Base-by-base conservation (phyloP, 2,797 vertebrate species). In the Morus bassanus region DNA sequence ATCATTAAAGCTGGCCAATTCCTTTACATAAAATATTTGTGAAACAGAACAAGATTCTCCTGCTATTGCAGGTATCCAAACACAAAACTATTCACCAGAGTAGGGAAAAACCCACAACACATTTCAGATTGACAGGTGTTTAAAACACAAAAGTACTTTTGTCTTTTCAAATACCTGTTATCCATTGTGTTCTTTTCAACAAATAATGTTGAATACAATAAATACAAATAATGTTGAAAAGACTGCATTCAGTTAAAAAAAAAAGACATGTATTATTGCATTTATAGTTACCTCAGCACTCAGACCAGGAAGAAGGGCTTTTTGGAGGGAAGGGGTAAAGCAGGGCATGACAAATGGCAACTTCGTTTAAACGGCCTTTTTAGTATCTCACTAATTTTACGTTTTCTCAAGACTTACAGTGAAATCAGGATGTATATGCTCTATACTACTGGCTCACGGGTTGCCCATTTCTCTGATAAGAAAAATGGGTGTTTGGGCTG, bases 181-280 rank as follows among this genome's bases (percentile, higher is more conserved):
- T 43, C 18, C 10, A 16, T 19, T 46, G 19, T 25, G 27, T 31
- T 93, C 54, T 84, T 94, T 80, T 88, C 81, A 93, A 89, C 56
- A 82, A 77, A 37, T 28, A 50, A 50, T 3, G 37, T 9, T 33
- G 27, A 25, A 56, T 21, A 63, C 25, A 45, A 37, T 27, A 79
- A 68, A 57, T 45, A 91, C 21, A 75, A 57, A n/a, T 41, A 27
- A 69, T 10, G 59, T 21, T 79, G 48, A 82, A 94, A 93, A 93
- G 68, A 53, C 12, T 39, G 28, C 33, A 76, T 33, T 48, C 4
- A 13, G 27, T 35, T 10, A 60, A 60, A 60, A 56, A 39, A 7
- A 61, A 37, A 22, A 19, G 4, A 35, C 2, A 1, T 21, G 24
- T 67, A 28, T 56, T 61, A 68, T n/a, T n/a, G 28, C 41, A 72